These are phyloP conservation scores for Phortica magna DNA, from an alignment of 2,888 invertebrate genomes.

Conservation along the genomic window DNA sequence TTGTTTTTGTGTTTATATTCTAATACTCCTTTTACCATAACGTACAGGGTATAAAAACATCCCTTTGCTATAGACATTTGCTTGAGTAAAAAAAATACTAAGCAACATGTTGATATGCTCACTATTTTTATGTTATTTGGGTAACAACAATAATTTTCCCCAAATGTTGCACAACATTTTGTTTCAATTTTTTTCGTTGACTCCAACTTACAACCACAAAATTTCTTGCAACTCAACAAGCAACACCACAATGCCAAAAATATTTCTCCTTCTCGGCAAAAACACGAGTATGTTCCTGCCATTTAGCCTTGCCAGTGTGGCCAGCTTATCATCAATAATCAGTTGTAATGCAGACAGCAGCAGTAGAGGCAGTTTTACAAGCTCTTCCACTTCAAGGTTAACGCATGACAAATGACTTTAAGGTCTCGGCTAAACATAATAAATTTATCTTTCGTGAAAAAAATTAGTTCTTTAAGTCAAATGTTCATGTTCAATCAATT, in stretches of 20 bases:
- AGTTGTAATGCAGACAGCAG: constrained; percentile 6
- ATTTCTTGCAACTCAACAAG: neutral
- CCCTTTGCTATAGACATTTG: too few species aligned
- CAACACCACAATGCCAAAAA: neutral
- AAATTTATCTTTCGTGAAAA: neutral
- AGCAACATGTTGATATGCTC: too few species aligned
- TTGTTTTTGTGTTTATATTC: too few species aligned
- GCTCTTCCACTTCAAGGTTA: neutral
- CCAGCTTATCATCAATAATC: neutral
- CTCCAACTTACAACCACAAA: neutral
- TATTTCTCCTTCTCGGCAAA: too few species aligned
- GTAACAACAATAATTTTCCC: neutral
- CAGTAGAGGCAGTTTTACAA: neutral
- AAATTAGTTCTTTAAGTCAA: neutral
- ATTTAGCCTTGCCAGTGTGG: neutral
- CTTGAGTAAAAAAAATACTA: too few species aligned
- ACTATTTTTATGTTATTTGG: neutral
- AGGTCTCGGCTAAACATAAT: neutral
- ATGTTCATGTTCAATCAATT: neutral
- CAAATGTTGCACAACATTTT: neutral
- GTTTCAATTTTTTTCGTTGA: neutral
- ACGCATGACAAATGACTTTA: neutral
- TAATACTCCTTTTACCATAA: too few species aligned
- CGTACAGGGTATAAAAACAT: too few species aligned
- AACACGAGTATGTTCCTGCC: neutral